Base-by-base conservation (phyloP, 2,113 vertebrate species). In the Ammodytes dubius region DNA sequence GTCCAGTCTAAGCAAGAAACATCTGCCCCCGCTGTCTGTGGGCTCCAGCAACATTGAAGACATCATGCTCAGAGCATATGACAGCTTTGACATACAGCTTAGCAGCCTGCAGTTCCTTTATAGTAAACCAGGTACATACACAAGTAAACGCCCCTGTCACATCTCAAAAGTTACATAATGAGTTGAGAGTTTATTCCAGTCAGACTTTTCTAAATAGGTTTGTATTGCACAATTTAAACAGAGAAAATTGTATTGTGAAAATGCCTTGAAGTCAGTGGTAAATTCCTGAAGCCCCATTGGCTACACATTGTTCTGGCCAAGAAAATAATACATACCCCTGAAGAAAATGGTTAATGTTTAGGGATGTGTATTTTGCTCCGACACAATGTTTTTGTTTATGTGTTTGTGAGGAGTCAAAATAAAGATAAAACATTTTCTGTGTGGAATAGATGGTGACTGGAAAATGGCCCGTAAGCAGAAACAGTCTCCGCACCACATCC, bases 1-100 rank as follows among this genome's bases (percentile, higher is more conserved):
- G 87, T 90, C 92, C 77, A 99, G 97, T 94, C 95, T 96, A 94
- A 96, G 89, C 91, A 97, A 90, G 83, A 95, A 94, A 12, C 78
- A 95, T 76, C 90, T 99, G 73, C 95, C 97, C 39, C 93, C 96
- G 86, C 91, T 99, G 61, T 96, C 94, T 17, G 90, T 89, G 61
- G 87, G 87, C 73, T 95, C 94, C 74, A 95, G 94, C 69, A 96
- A 93, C 64, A 95, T 98, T 75, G 97, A 99, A 95, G 97, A 98
- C 85, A 97, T 99, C 92, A 99, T 98, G 96, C 96, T 93, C 66
- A 96, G 96, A 94, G 98, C 98, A 13, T 99, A 99, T 43, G 98
- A 99, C 87, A 96, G 94, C 79, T 99, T 98, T 85, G 97, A 99
- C 71, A 43, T 99, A 65, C 96, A 99, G 5, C 97, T 99, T 39